Conservation (phyloP, 2,113 vertebrate genomes). For the Cacatua alba region DNA sequence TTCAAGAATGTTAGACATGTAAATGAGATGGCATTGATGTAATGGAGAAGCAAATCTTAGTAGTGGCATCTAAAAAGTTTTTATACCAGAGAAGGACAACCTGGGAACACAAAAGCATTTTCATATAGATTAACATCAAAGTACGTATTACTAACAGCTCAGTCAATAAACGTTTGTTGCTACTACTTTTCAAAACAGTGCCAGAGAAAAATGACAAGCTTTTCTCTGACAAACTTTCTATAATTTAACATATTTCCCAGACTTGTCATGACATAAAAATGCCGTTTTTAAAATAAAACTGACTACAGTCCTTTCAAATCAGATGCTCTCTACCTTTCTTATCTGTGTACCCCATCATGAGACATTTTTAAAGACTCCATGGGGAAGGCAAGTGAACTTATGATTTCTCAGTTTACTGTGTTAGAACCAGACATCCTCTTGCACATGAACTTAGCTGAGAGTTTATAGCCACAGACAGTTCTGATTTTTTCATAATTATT, state of each 20-base stretch:
- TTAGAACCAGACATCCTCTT: background rate
- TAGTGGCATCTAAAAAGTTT: background rate
- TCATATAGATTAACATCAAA: background rate
- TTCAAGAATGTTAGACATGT: background rate
- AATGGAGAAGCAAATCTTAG: background rate
- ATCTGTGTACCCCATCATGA: background rate
- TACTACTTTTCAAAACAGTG: background rate
- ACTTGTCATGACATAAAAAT: background rate
- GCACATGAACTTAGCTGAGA: slow-evolving; percentile 17
- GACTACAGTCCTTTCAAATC: background rate
- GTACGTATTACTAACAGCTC: background rate
- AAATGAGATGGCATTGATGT: background rate
- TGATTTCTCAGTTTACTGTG: background rate
- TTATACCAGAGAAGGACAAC: background rate
- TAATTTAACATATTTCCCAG: background rate
- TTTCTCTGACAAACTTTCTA: background rate
- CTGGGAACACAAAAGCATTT: background rate
- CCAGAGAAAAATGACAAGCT: background rate
- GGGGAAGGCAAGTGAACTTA: background rate
- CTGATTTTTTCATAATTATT: background rate
- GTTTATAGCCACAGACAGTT: background rate
- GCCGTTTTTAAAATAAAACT: background rate
- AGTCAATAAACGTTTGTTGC: background rate
- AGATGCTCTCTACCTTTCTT: background rate
- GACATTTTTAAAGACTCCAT: background rate